Base-by-base conservation (phyloP, 2,888 invertebrate genomes). In the Drosophila conformis region DNA sequence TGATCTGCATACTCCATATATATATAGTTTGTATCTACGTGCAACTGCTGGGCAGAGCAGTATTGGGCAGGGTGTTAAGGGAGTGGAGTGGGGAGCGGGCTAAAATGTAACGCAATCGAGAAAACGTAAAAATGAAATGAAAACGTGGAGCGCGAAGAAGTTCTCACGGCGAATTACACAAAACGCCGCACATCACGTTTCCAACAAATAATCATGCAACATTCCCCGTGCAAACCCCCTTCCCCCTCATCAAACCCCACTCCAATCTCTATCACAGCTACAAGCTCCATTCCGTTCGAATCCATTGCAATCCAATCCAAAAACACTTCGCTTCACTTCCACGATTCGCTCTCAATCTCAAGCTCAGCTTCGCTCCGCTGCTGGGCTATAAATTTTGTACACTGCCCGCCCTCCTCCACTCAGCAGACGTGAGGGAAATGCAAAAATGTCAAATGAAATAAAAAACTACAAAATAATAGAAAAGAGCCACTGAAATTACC, bases 131-230 rank as follows among this genome's bases (percentile, higher is more conserved):
- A 69, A 48, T 58, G 70, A 63, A 78, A 60, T 64, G 81, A 76
- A 87, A 79, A 82, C 59, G 73, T 46, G 53, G 56, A 69, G 70
- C 49, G 68, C 71, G 62, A 77, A 82, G 64, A 77, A 82, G 90
- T 89, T 85, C 85, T 89, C 90, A 85, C 85, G 90, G 90, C 85
- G 85, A 87, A 87, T 85, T 89, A 85, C 85, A 85, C 85, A 85
- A 89, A 89, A 76, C 80, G 82, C 82, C 82, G 90, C 90, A 89
- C 90, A 85, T 85, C 85, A 85, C 85, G 85, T 89, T 85, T 84
- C 67, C 82, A 73, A 67, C 70, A 67, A 56, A 56, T 56, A 56
- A 87, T 87, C 84, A 83, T 80, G 70, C 57, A 57, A 57, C 40
- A 31, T 7, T 15, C 31, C 15, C 21, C 31, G 8, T 46, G 15